These are phyloP conservation scores for Quiscalus mexicanus DNA, from an alignment of 2,113 vertebrate genomes.

Conservation along the genomic window DNA sequence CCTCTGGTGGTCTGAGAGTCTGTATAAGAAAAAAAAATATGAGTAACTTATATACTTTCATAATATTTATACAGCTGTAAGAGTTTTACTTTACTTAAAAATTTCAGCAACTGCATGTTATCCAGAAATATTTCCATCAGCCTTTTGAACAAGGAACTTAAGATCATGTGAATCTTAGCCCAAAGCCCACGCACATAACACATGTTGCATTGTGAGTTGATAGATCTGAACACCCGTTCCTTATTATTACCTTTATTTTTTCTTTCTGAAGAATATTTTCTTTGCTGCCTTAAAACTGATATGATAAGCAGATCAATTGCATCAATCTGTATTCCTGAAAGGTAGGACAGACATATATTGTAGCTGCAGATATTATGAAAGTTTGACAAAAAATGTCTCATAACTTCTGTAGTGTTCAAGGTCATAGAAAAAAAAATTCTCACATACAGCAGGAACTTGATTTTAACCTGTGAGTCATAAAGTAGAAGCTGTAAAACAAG, in stretches of 20 bases:
- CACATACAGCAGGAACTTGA: background rate
- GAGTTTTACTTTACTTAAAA: constrained; percentile 38
- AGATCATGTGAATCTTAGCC: background rate
- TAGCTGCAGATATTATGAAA: background rate
- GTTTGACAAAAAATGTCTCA: background rate
- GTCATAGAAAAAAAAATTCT: constrained; percentile 15
- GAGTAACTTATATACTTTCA: constrained; percentile 1
- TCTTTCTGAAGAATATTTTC: constrained; percentile 29
- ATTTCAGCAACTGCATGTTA: constrained; percentile 18
- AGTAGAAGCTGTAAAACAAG: constrained; percentile 36
- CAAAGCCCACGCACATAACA: background rate
- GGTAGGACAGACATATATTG: background rate
- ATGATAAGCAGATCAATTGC: background rate
- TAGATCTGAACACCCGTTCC: constrained; percentile 12
- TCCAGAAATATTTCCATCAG: constrained; percentile 21
- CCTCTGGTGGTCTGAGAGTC: constrained; percentile 4
- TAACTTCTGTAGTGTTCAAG: constrained; percentile 25
- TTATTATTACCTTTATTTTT: constrained; percentile 42
- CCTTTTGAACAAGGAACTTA: background rate
- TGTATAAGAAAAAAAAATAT: background rate
- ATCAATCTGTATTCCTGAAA: background rate
- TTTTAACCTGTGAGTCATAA: constrained; percentile 30
- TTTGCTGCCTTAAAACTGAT: constrained; percentile 9
- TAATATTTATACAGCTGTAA: constrained; percentile 64
- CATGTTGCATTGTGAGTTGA: background rate